Evolutionary conservation across 2,113 vertebrate genomes (phyloP).

Genomic region (Psophia crepitans): DNA sequence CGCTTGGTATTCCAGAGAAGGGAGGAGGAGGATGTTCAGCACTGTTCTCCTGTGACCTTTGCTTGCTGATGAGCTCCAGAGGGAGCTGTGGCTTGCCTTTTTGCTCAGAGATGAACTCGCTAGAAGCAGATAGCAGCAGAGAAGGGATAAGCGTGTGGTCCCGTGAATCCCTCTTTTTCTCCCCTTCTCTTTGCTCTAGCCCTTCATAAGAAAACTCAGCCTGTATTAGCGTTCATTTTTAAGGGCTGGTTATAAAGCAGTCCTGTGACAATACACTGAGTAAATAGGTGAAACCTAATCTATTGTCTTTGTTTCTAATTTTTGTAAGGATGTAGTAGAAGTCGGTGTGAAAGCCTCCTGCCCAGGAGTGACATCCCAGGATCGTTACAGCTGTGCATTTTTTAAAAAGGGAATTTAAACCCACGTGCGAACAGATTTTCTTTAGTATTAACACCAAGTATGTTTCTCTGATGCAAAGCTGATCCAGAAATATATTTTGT

Average conservation of each 20-base stretch:
- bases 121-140: background rate
- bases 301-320: background rate
- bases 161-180: background rate
- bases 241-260: background rate
- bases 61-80: slow-evolving; percentile 45
- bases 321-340: background rate
- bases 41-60: background rate
- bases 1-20: background rate
- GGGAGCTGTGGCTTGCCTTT: slow-evolving; percentile 52
- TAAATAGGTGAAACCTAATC: background rate
- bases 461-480: background rate
- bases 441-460: rapidly evolving
- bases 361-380: background rate
- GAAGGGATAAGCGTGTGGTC: background rate
- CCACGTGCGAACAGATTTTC: background rate
- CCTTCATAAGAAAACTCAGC: background rate
- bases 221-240: background rate
- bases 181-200: background rate
- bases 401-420: background rate
- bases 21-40: background rate
- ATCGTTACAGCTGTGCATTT: background rate
- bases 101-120: background rate
- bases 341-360: background rate
- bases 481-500: background rate
- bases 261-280: background rate